A percentile compares a stretch with the other conserved stretches of the same genome.
These are phyloP conservation scores for Sebastes kiyomatsui DNA, from an alignment of 2,797 vertebrate species.

Conservation along the genomic window DNA sequence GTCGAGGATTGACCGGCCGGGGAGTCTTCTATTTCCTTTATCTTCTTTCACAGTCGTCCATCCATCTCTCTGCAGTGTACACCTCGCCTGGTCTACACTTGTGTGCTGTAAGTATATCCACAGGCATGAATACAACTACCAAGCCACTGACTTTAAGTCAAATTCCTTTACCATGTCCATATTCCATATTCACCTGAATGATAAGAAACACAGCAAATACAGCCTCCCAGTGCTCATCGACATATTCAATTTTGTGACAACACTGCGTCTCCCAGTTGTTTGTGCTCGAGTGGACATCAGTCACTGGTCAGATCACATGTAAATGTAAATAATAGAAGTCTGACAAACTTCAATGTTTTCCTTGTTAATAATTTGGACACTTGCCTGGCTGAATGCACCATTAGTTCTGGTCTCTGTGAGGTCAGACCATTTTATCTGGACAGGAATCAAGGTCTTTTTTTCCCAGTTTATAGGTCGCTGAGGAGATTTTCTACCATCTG, in stretches of 20 bases:
- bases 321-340: background rate
- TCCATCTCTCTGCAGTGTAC: background rate
- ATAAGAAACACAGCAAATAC: background rate
- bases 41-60: background rate
- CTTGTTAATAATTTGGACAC: background rate
- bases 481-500: background rate
- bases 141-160: background rate
- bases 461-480: background rate
- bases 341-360: background rate
- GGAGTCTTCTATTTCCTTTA: background rate
- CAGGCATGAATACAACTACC: background rate
- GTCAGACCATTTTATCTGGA: background rate
- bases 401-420: background rate
- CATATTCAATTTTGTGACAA: background rate
- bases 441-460: background rate
- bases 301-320: background rate
- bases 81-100: background rate
- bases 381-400: background rate
- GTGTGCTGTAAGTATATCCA: background rate
- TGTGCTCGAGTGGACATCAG: background rate
- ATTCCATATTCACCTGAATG: background rate
- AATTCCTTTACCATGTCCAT: background rate
- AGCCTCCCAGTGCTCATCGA: background rate
- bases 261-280: background rate
- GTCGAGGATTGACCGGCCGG: background rate